Percentiles rank a stretch among this genome's conserved stretches.
Conservation (phyloP, 2,888 invertebrate species). For the Chalcis sispes region DNA sequence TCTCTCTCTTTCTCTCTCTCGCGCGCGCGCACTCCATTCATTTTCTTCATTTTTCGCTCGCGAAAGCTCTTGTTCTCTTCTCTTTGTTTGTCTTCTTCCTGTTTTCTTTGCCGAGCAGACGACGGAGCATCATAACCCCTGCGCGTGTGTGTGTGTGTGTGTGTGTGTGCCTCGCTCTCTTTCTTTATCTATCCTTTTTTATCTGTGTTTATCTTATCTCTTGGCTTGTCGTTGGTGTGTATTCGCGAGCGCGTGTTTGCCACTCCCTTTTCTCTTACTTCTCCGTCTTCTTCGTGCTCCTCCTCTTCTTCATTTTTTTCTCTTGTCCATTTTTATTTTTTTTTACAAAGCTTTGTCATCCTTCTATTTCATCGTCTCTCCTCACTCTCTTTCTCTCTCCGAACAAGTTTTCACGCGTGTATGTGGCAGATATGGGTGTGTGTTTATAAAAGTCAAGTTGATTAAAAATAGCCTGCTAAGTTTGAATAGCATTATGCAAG, state of each 20-base stretch:
- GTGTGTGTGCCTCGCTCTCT: no score
- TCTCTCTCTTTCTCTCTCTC: slow-evolving; percentile 8
- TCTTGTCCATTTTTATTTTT: slow-evolving; percentile 29
- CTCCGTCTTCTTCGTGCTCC: no score
- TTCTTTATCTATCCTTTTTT: slow-evolving; percentile 8
- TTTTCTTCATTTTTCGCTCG: neutral
- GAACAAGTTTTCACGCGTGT: neutral
- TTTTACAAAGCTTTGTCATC: slow-evolving; percentile 37
- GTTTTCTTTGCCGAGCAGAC: no score
- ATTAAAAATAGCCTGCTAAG: slow-evolving; percentile 34
- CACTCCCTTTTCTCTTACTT: no score
- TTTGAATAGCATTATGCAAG: no score
- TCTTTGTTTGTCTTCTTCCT: no score
- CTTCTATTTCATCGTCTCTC: slow-evolving; percentile 12
- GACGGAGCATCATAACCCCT: no score
- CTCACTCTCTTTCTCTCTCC: neutral
- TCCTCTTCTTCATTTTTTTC: no score
- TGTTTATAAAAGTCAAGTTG: neutral
- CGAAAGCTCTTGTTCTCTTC: no score
- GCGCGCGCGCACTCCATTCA: slow-evolving; percentile 1
- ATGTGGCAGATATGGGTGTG: neutral
- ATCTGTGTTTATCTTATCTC: slow-evolving; percentile 30
- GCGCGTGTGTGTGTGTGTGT: no score
- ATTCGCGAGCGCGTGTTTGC: no score
- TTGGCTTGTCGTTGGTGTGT: neutral